Conservation (phyloP, 2,797 vertebrate species). For the Pachyuromys duprasi region DNA sequence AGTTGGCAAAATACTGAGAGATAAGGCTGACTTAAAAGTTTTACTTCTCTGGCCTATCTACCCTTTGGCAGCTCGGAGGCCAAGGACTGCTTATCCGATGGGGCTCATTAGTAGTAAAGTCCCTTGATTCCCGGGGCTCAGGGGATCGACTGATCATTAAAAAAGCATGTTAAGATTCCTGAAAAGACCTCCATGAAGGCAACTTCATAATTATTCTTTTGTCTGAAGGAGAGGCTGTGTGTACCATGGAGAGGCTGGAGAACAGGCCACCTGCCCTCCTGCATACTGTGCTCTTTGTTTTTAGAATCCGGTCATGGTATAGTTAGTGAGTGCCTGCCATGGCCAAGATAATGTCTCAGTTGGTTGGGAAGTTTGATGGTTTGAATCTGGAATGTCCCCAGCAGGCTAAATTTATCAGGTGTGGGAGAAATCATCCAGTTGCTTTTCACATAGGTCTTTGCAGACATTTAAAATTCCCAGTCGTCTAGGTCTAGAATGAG, state of each 20-base stretch:
- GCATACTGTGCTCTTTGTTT: fast-evolving
- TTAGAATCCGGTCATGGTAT: not conserved
- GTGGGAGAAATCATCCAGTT: not conserved
- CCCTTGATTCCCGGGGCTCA: not conserved
- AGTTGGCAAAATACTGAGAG: not conserved
- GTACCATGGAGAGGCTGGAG: not conserved
- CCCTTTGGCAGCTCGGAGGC: not conserved
- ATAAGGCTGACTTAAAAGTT: not conserved
- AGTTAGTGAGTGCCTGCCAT: not conserved
- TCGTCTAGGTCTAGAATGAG: not conserved
- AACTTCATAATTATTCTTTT: not conserved
- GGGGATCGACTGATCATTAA: not conserved
- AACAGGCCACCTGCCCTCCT: not conserved
- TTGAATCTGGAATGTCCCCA: not conserved
- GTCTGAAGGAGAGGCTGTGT: not conserved
- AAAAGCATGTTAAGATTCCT: slow-evolving; percentile 30
- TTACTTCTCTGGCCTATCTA: not conserved
- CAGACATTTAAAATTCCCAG: not conserved
- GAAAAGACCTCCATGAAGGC: not conserved
- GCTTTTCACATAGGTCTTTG: not conserved
- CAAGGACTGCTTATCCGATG: not conserved
- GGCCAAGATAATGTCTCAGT: not conserved
- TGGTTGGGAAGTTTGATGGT: not conserved
- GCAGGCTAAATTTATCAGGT: not conserved
- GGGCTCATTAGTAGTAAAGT: slow-evolving; percentile 16